Evolutionary conservation across 2,797 vertebrate species (phyloP), one percentile per base, ranked within the genome.

Genomic region (Lophius americanus): DNA sequence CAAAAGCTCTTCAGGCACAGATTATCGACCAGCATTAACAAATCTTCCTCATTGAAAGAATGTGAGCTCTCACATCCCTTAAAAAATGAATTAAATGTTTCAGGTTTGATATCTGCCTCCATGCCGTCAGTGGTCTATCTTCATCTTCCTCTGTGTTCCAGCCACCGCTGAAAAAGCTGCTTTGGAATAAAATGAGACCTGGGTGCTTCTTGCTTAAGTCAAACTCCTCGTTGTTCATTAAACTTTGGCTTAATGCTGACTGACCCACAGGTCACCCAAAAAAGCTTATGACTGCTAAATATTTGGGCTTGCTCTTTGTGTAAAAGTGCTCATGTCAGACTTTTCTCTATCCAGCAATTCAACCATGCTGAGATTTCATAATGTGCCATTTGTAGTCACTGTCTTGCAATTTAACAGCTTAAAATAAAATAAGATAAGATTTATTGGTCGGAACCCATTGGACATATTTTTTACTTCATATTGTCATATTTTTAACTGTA

Each of bases 221-320:
- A 92, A 96, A 96, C 92, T 91, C 90, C 93, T 95, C 95, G 96
- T 98, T 97, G 96, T 97, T 99, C 97, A 98, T 98, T 99, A 99
- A 98, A 96, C 93, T 96, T 95, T 96, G 96, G 94, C 95, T 96
- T 96, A 97, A 95, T 93, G 94, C 95, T 81, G 85, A 82, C 71
- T 73, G 88, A 97, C 96, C 95, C 94, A 94, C 94, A 96, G 98
- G 98, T 99, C 98, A 98, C 89, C 92, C 82, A 95, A 96, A 88
- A 96, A 95, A 94, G 96, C 96, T 98, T 99, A 98, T 95, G 95
- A 92, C 92, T 95, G 93, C 91, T 94, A 94, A 94, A 96, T 95
- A 94, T 96, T 92, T 95, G 90, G 90, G 87, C 90, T 86, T 41
- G 72, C 85, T 88, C 93, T 93, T 95, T 96, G 96, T 96, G 93